Evolutionary conservation across 2,797 vertebrate species (phyloP).

Genomic region (Falco berigora): DNA sequence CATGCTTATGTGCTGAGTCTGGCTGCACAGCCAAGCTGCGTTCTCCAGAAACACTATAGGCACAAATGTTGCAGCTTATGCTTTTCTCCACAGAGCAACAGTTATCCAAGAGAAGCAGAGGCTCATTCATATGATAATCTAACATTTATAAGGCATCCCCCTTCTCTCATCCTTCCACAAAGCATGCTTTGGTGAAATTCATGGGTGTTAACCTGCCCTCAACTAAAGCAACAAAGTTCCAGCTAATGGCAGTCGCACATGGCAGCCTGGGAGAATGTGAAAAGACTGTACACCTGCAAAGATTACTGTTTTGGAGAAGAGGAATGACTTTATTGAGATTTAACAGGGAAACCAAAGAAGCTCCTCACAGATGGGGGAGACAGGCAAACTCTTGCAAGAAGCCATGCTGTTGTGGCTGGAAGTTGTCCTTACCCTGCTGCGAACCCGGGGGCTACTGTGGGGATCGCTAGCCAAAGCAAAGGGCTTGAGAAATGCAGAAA

Average conservation of each 20-base stretch:
- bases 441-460: background rate
- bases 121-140: background rate
- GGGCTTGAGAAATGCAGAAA: background rate
- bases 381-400: background rate
- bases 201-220: background rate
- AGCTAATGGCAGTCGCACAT: accelerated
- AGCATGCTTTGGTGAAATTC: background rate
- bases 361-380: background rate
- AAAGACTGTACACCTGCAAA: background rate
- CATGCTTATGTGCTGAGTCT: accelerated
- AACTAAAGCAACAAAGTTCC: background rate
- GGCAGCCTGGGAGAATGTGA: background rate
- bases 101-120: background rate
- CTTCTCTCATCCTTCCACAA: background rate
- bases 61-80: background rate
- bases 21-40: background rate
- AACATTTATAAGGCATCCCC: background rate
- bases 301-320: background rate
- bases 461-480: background rate
- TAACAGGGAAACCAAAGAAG: background rate
- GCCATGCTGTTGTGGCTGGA: background rate
- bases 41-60: background rate
- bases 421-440: background rate
- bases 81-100: background rate
- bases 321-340: background rate